Conservation (phyloP, 30 jellyfish, hydroid and myxozoan species). For the Hydractinia symbiolongicarpus region DNA sequence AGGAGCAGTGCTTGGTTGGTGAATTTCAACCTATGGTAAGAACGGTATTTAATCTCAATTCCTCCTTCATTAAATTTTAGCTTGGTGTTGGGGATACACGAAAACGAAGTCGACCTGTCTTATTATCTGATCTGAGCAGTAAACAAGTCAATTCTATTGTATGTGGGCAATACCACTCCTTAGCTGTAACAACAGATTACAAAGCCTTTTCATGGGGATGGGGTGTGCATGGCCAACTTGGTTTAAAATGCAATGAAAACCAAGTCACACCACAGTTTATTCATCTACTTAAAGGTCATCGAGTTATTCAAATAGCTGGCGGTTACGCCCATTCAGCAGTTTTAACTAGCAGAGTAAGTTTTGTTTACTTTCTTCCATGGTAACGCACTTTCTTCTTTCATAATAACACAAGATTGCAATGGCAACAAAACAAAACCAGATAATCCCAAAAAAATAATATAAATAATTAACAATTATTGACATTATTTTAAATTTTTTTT, state of each 20-base stretch:
- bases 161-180: constrained; percentile 84
- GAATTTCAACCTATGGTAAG: no score
- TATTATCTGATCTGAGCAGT: constrained; percentile 61
- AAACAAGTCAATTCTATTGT: constrained; percentile 59
- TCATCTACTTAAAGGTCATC: constrained; percentile 41
- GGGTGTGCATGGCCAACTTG: constrained; percentile 98
- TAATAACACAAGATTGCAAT: no score
- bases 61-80: constrained; percentile 20
- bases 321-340: constrained; percentile 96
- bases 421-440: background rate
- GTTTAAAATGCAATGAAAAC: constrained; percentile 61
- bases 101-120: constrained; percentile 82
- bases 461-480: background rate
- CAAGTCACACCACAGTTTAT: constrained; percentile 54
- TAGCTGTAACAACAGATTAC: constrained; percentile 68
- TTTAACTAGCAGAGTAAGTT: constrained; percentile 58
- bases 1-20: no score
- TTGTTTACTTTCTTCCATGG: background rate
- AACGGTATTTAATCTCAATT: background rate
- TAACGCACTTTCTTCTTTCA: background rate
- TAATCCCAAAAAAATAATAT: background rate
- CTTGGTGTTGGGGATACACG: constrained; percentile 94
- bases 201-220: constrained; percentile 94
- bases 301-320: constrained; percentile 79
- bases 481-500: background rate